Percentiles rank a stretch among this genome's conserved stretches.
phyloP scores from a whole-genome alignment of 2,888 invertebrate genomes.

The Trissoscelio sp. region DNA sequence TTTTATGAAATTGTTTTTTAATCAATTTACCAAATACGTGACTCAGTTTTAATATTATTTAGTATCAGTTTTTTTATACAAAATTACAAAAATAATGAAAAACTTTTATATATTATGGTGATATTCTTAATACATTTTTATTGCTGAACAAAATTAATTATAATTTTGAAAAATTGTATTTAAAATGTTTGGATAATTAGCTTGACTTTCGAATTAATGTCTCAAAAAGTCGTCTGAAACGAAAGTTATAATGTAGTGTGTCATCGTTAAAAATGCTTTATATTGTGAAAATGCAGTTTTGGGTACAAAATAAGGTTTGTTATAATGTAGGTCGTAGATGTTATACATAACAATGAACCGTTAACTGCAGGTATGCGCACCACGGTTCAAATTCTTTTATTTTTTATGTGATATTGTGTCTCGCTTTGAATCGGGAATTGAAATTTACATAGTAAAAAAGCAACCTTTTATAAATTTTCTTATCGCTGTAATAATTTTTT shows the following conservation, averaged over 20 bases:
- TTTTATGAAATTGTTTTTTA: background rate
- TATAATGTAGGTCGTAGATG: conserved; percentile 33
- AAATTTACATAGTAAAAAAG: conserved; percentile 15
- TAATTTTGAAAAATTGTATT: too few relatives aligned
- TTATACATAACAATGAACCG: conserved; percentile 43
- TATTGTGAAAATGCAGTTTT: conserved; percentile 35
- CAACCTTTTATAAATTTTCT: conserved; percentile 1
- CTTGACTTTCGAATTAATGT: too few relatives aligned
- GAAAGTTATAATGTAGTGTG: background rate
- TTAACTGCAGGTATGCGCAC: conserved; percentile 18
- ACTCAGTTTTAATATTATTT: too few relatives aligned
- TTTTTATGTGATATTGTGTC: conserved; percentile 14
- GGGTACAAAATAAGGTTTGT: conserved; percentile 22
- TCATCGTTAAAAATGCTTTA: background rate
- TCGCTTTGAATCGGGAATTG: conserved; percentile 9
- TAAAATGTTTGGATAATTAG: too few relatives aligned
- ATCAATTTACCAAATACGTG: too few relatives aligned
- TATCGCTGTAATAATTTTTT: too few relatives aligned
- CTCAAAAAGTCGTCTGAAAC: too few relatives aligned
- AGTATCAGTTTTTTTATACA: too few relatives aligned
- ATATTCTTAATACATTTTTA: too few relatives aligned
- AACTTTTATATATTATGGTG: too few relatives aligned
- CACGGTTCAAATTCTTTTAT: conserved; percentile 16
- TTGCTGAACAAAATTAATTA: too few relatives aligned
- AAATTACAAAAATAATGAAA: too few relatives aligned